A percentile compares a stretch with the other conserved stretches of the same genome.
phyloP scores from a whole-genome alignment of 2,113 vertebrate genomes.

The Petrocephalus microphthalmus region DNA sequence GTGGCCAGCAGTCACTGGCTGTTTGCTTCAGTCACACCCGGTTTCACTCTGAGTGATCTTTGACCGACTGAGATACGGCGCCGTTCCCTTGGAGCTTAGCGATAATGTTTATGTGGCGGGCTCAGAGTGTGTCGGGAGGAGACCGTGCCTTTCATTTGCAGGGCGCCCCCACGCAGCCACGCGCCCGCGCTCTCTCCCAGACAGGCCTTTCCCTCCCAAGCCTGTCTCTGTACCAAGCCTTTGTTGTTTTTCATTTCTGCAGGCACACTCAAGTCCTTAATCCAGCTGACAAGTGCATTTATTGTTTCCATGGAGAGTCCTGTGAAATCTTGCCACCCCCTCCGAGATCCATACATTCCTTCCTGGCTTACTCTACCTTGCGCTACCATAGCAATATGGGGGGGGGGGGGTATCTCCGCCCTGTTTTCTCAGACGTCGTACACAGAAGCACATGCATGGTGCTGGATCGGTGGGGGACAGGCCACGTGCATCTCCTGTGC shows the following conservation, averaged over 20 bases:
- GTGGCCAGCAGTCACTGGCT: background rate
- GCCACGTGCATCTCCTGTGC: background rate
- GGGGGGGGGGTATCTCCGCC: background rate
- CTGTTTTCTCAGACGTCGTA: background rate
- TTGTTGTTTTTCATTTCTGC: background rate
- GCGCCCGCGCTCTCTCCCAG: background rate
- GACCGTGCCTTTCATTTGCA: background rate
- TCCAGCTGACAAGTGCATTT: background rate
- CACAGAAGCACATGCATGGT: background rate
- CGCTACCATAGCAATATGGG: background rate
- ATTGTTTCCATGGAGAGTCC: background rate
- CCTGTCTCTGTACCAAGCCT: background rate
- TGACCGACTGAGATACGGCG: background rate
- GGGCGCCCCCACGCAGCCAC: background rate
- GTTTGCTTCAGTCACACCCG: constrained; percentile 42
- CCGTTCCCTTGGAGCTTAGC: background rate
- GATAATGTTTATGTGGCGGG: background rate
- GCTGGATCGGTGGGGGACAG: background rate
- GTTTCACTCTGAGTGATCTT: constrained; percentile 66
- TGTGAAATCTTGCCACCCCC: background rate
- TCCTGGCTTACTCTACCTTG: background rate
- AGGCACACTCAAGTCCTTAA: background rate
- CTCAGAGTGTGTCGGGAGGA: background rate
- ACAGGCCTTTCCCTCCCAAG: background rate
- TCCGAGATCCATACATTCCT: background rate